Evolutionary conservation across 2,113 vertebrate species (phyloP), one percentile per base, ranked within the genome.

Genomic region (Carassius gibelio): DNA sequence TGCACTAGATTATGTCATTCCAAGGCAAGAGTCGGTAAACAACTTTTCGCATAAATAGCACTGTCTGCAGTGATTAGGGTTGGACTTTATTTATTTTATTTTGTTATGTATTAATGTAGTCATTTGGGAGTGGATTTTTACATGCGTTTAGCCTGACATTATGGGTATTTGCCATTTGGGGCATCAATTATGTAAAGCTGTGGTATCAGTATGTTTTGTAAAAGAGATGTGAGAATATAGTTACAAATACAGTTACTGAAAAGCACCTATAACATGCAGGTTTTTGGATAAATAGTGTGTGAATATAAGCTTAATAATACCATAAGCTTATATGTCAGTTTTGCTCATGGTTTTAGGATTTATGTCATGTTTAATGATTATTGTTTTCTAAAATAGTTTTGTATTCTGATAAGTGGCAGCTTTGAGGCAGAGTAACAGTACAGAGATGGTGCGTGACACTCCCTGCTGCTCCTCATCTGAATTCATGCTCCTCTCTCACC

Each of bases 201-300:
- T 48, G 14, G 9, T 3, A n/a, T 26, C 1, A 14, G 10, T 34
- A 11, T 77, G 3, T 77, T 57, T 59, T 59, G 10, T 78, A 38
- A 36, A 1, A 7, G 8, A 23, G 21, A 17, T 79, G 21, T 45
- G 1, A 15, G 21, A 64, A 62, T 79, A 79, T 45, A 45, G 13
- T 79, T 3, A 50, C 21, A 59, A 26, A 68, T 15, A 68, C 14
- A 68, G 8, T 48, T 59, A 71, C 42, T 84, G 74, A 84, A 83
- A 75, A 83, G 74, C 68, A 81, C 68, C 85, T 11, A 71, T 36
- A 30, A 30, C 57, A 50, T 85, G 87, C 84, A 81, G 75, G 30
- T 83, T 36, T 48, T 57, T 86, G 30, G 66, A 21, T 57, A 61
- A 64, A 75, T 62, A 48, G 78, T 75, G 48, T 69, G 82, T 66